Evolutionary conservation across 2,888 invertebrate species (phyloP).

Genomic region (Resseliella maxima): DNA sequence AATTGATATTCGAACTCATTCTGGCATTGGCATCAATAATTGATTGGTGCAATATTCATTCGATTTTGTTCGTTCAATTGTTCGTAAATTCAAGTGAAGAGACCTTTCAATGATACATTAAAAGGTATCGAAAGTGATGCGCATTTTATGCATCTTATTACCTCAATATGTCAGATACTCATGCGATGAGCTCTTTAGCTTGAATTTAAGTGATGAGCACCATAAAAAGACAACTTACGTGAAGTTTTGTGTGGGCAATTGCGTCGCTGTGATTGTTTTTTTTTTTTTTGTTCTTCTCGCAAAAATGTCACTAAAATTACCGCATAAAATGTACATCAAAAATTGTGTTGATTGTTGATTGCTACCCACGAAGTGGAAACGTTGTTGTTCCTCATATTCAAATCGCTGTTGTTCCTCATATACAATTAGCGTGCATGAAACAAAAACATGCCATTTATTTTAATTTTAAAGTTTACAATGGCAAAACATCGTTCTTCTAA

Average conservation of each 20-base stretch:
- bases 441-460: background rate
- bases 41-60: background rate
- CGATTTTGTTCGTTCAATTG: background rate
- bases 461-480: background rate
- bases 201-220: no score
- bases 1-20: background rate
- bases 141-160: no score
- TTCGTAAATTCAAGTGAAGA: background rate
- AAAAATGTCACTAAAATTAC: background rate
- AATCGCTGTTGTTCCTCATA: background rate
- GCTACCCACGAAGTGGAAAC: background rate
- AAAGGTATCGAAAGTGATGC: background rate
- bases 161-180: no score
- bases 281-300: background rate
- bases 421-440: background rate
- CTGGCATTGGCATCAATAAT: background rate
- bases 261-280: no score
- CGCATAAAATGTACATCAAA: background rate
- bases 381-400: background rate
- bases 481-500: background rate
- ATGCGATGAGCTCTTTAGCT: background rate
- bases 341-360: background rate
- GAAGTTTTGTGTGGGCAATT: background rate
- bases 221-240: background rate
- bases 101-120: background rate